phyloP scores from a whole-genome alignment of 2,797 vertebrate species.

The Macropus fuliginosus region DNA sequence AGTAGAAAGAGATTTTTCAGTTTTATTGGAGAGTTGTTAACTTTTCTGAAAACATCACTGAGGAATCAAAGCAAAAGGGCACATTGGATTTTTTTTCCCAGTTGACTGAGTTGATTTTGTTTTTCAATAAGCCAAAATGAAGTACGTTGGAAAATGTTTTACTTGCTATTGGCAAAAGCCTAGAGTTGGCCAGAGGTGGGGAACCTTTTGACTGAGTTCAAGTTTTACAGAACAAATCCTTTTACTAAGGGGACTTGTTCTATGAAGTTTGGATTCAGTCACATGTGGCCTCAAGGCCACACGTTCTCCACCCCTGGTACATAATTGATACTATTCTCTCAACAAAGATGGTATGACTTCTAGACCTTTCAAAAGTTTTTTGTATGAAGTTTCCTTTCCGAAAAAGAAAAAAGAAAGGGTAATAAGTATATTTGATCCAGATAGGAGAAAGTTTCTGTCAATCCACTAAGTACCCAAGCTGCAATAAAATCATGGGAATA shows the following conservation, averaged over 20 bases:
- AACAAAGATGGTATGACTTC: constrained; percentile 6
- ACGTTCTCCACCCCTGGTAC: not conserved
- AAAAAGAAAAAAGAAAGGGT: constrained; percentile 29
- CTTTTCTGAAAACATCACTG: not conserved
- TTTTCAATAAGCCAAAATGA: constrained; percentile 12
- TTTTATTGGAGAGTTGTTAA: constrained; percentile 17
- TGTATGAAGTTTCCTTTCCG: not conserved
- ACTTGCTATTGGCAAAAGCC: not conserved
- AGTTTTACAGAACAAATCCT: too few species aligned
- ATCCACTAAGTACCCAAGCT: constrained; percentile 52
- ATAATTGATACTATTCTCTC: not conserved
- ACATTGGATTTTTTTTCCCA: not conserved
- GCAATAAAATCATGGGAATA: constrained; percentile 70
- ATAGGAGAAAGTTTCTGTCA: constrained; percentile 54
- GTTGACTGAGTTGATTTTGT: constrained; percentile 24
- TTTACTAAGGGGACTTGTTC: too few species aligned
- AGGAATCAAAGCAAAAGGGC: not conserved
- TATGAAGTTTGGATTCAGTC: too few species aligned
- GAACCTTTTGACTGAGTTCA: too few species aligned
- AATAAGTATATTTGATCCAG: constrained; percentile 48
- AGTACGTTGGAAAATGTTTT: constrained; percentile 45
- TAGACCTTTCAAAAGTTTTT: constrained; percentile 14
- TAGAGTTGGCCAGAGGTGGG: not conserved
- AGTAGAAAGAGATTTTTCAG: constrained; percentile 8
- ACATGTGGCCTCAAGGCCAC: too few species aligned